Conservation (phyloP, 1,140 invertebrate genomes). For the Drosophila subobscura region DNA sequence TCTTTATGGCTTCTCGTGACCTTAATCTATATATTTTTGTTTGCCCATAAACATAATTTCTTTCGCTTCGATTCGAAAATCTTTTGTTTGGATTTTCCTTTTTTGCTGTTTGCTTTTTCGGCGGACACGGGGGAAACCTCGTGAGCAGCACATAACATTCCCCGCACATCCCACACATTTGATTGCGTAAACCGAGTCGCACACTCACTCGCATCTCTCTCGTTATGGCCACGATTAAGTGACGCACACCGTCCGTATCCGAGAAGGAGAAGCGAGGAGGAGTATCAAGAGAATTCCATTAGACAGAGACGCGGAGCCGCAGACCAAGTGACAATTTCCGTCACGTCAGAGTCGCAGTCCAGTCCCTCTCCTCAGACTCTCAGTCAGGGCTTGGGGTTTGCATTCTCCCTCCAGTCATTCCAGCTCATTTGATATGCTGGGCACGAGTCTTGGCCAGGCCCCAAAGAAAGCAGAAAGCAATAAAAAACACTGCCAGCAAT, state of each 20-base stretch:
- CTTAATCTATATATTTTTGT: conserved; percentile 24
- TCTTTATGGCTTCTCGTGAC: conserved; percentile 14
- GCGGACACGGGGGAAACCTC: no score
- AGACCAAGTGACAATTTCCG: conserved; percentile 53
- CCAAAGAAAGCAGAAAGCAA: conserved; percentile 35
- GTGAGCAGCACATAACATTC: no score
- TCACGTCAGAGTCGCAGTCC: conserved; percentile 8
- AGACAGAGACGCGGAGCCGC: background rate
- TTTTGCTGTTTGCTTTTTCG: conserved; percentile 9
- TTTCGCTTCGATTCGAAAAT: background rate
- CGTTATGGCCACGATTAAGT: conserved; percentile 24
- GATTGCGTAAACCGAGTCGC: conserved; percentile 33
- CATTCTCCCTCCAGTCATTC: conserved; percentile 3
- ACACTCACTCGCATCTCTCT: conserved; percentile 19
- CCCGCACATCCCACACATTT: conserved; percentile 22
- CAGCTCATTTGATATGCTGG: conserved; percentile 29
- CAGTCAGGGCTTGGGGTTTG: background rate
- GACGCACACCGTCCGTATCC: conserved; percentile 15
- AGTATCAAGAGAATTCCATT: background rate
- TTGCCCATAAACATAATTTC: conserved; percentile 33
- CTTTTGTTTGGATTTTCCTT: conserved; percentile 27
- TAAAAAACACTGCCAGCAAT: conserved; percentile 1
- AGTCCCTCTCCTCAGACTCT: background rate
- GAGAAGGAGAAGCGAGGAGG: no score
- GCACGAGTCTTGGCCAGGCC: conserved; percentile 23